Evolutionary conservation across 2,797 vertebrate genomes (phyloP), one percentile per base, ranked within the genome.

Genomic region (Sebastes taczanowskii): DNA sequence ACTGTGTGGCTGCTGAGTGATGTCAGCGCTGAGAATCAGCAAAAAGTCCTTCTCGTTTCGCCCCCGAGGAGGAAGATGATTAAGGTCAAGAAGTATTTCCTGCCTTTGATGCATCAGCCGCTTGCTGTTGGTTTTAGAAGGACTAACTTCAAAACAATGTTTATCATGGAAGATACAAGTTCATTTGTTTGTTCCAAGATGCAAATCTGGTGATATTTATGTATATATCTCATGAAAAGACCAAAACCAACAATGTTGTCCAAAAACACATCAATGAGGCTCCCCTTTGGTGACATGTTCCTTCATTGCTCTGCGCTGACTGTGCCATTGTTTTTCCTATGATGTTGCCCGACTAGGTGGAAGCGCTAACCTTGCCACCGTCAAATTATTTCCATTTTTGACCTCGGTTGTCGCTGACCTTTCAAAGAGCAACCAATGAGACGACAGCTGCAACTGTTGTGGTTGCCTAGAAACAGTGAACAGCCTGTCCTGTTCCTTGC

Each of bases 1-100:
- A 84, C 77, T 62, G 68, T 34, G 46, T 63, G 74, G 71, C 46
- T 74, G 74, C 55, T 59, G 68, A 79, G 66, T 68, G 82, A 87
- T 83, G 86, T 84, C 78, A 82, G 58, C 0, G 9, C 42, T 56
- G 30, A 82, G 52, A 78, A 68, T 86, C 81, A 86, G 69, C 70
- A 65, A 34, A 46, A 46, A 49, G 20, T 49, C 53, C 55, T 3
- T 13, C 29, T 20, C 29, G 22, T 61, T 11, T 22, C 27, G 22
- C 42, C 42, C 66, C 32, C 0, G 34, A 71, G 77, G 71, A 84
- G 73, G 83, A 82, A 71, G 86, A 88, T 78, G 81, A 91, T 85
- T 80, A 78, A 75, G 80, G 53, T 27, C 46, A 61, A 75, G 68
- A 89, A 82, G 65, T 53, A 89, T 90, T 92, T 92, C 91, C 89